These are phyloP conservation scores for Amblyjoppa fuscipennis DNA, from an alignment of 2,888 invertebrate genomes.

Conservation along the genomic window DNA sequence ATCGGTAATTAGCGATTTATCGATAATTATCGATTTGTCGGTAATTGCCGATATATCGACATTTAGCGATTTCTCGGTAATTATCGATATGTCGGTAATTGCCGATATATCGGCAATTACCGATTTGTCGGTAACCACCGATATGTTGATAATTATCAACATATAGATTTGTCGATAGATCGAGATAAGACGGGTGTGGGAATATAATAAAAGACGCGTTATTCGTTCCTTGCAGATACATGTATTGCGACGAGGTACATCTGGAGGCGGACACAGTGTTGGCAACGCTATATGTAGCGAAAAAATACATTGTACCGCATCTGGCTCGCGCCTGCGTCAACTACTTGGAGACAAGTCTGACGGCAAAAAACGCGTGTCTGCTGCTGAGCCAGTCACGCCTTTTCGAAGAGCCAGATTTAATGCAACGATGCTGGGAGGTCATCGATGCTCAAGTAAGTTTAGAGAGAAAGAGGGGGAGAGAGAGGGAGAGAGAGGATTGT, in stretches of 20 bases:
- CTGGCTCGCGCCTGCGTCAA: slow-evolving; percentile 97
- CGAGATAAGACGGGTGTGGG: not conserved
- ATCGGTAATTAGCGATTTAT: not conserved
- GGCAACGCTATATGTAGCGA: slow-evolving; percentile 97
- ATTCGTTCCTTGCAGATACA: slow-evolving; percentile 89
- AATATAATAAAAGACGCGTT: not conserved
- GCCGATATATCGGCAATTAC: no score
- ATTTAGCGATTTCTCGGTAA: not conserved
- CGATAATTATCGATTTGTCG: not conserved
- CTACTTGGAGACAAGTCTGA: slow-evolving; percentile 97
- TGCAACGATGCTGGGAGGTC: slow-evolving; percentile 99
- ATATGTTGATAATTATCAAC: not conserved
- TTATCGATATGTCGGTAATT: not conserved
- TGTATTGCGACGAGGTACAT: slow-evolving; percentile 98
- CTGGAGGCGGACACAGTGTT: slow-evolving; percentile 97
- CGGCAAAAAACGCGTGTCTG: slow-evolving; percentile 98
- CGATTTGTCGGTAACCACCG: not conserved
- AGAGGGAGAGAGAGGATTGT: slow-evolving; percentile 46
- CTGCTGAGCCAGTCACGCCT: slow-evolving; percentile 97
- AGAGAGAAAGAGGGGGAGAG: slow-evolving; percentile 65
- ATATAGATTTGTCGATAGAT: not conserved
- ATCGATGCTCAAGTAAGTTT: slow-evolving; percentile 97
- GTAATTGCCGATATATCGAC: not conserved
- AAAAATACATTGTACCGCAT: slow-evolving; percentile 98
- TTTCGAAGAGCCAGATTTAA: slow-evolving; percentile 98